These are phyloP conservation scores for Cyprinodon variegatus DNA, from an alignment of 2,113 vertebrate species.

Conservation along the genomic window DNA sequence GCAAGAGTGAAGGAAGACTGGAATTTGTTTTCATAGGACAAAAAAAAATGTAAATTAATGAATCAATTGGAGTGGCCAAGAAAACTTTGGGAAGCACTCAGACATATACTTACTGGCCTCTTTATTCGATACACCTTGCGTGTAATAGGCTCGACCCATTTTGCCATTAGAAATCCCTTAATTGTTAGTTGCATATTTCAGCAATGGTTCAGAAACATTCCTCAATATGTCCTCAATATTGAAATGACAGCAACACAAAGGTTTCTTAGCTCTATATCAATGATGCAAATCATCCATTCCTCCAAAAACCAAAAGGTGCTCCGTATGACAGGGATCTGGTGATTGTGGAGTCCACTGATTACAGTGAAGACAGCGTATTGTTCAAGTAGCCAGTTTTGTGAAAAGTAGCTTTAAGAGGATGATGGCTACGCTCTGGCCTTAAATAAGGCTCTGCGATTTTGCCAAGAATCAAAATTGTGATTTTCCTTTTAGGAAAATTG, in stretches of 20 bases:
- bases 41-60: slow-evolving; percentile 40
- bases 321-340: not conserved
- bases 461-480: no score
- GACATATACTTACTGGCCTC: not conserved
- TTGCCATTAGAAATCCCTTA: not conserved
- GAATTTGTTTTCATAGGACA: slow-evolving; percentile 33
- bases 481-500: no score
- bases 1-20: slow-evolving; percentile 41
- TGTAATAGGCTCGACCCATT: not conserved
- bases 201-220: not conserved
- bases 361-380: no score
- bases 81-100: not conserved
- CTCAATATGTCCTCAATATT: not conserved
- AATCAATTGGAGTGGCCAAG: slow-evolving; percentile 19
- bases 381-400: no score
- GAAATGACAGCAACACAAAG: not conserved
- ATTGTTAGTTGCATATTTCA: not conserved
- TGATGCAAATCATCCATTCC: not conserved
- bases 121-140: not conserved
- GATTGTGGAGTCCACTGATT: no score
- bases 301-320: not conserved
- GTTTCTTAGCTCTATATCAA: not conserved
- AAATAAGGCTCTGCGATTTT: no score
- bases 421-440: no score
- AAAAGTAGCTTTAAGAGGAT: no score